phyloP scores from a whole-genome alignment of 2,888 invertebrate genomes.

The Philaethria dido region DNA sequence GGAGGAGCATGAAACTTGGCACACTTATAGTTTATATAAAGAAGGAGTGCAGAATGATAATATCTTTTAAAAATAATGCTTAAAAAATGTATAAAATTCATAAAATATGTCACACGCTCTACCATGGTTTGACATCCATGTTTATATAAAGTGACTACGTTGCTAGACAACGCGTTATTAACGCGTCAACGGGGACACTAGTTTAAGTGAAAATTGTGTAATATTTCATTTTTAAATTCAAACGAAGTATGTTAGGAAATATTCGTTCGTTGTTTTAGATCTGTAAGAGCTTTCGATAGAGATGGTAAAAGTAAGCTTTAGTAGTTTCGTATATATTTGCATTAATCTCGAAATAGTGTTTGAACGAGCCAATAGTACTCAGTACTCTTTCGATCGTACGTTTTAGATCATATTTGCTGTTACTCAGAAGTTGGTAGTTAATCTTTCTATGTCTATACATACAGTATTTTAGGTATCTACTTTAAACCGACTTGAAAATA shows the following conservation, averaged over 20 bases:
- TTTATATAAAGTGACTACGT: no score
- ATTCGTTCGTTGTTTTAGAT: background rate
- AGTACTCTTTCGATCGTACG: constrained; percentile 4
- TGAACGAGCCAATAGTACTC: constrained; percentile 18
- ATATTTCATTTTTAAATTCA: background rate
- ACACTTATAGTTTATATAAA: no score
- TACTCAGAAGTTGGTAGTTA: constrained; percentile 8
- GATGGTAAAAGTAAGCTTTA: constrained; percentile 8
- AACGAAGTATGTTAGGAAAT: background rate
- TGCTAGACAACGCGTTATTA: no score
- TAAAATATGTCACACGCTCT: no score
- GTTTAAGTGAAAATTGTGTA: no score
- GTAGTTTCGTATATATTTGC: constrained; percentile 9
- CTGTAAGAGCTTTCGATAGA: background rate
- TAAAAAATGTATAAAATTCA: no score
- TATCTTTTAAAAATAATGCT: no score
- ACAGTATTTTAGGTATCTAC: background rate
- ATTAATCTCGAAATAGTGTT: constrained; percentile 15
- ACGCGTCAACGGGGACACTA: no score
- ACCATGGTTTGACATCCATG: no score
- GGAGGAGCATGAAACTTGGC: no score
- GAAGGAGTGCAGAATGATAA: no score
- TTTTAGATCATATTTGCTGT: constrained; percentile 18
- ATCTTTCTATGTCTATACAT: background rate
- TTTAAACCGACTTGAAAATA: no score